Evolutionary conservation across 2,113 vertebrate genomes (phyloP), one percentile per base, ranked within the genome.

Genomic region (Indicator maculatus): DNA sequence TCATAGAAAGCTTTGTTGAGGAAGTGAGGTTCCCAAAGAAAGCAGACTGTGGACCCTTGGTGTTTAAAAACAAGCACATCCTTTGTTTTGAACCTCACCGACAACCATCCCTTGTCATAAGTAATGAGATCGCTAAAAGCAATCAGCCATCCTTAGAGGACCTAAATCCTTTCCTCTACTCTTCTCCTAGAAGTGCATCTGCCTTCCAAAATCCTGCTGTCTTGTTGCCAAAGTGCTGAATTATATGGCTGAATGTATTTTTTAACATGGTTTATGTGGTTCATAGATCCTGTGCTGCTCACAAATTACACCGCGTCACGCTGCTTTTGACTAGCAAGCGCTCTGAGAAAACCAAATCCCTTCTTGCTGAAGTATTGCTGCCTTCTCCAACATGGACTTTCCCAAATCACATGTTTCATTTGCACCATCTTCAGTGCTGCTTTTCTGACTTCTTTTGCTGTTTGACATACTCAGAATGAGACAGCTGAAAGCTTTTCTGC

Each of bases 81-180:
- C 77, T 94, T 88, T 89, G 73, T 93, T 87, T 83, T 56, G 67
- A 79, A 41, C 36, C 28, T 88, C 82, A 69, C 65, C 30, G 18
- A 31, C 50, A 44, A 18, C 30, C 20, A 20, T 82, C 66, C 84
- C 4, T 71, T 50, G 50, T 85, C 63, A 79, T 31, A 26, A 39
- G 39, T n/a, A 31, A 67, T 83, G 74, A 76, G 38, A 81, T 41
- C 4, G 2, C 81, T 83, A n/a, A 70, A 78, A 92, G 30, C 38
- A 21, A 24, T 45, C 65, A 81, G n/a, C 56, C 85, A 59, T 31
- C 78, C 79, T 80, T 64, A 56, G 58, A 84, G 38, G 20, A 81
- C 85, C 50, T 8, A 31, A 83, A 69, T 58, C 86, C 50, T 64
- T 28, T 33, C 2, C 41, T 93, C 78, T 59, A 9, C 7, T 53